Evolutionary conservation across 2,113 vertebrate genomes (phyloP), one percentile per base, ranked within the genome.

Genomic region (Benthochromis sp.): DNA sequence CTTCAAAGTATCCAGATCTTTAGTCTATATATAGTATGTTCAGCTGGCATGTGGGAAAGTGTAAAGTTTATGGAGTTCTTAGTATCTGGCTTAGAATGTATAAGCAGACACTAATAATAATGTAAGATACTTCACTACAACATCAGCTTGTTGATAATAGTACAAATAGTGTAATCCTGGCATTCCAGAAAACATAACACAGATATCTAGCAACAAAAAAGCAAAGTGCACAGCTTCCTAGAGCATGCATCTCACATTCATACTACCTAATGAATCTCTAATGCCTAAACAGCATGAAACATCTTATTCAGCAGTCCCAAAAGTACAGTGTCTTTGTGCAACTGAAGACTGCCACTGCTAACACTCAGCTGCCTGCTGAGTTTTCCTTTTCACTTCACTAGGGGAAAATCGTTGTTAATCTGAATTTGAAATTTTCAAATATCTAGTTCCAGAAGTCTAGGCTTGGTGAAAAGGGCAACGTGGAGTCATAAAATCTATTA

Each of bases 271-370:
- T 90, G 88, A 90, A 85, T 84, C 24, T 61, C 61, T 88, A 61
- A 84, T 92, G 27, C 83, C 50, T 71, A 83, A 90, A 90, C 82
- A 91, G 21, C 76, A 85, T 82, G 45, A 83, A 85, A 63, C 78
- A 59, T 71, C 29, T 53, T 61, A 79, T 83, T 92, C 84, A 76
- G 81, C 71, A 9, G 16, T 86, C 79, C 17, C 69, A 29, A 80
- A 82, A 82, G 69, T 38, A 47, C n/a, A 50, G 16, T 71, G 21
- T 85, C 76, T 90, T 92, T 87, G 83, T 36, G 61, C 66, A 82
- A 43, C 54, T 24, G 76, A 90, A 86, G 83, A 57, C 61, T 78
- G 5, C 38, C 24, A 34, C 81, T 61, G 43, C 86, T 82, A 36
- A 79, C 82, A 57, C 57, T 85, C 86, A 54, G 29, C 61, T 78